Base-by-base conservation (phyloP, 2,113 vertebrate species). In the Caretta caretta region DNA sequence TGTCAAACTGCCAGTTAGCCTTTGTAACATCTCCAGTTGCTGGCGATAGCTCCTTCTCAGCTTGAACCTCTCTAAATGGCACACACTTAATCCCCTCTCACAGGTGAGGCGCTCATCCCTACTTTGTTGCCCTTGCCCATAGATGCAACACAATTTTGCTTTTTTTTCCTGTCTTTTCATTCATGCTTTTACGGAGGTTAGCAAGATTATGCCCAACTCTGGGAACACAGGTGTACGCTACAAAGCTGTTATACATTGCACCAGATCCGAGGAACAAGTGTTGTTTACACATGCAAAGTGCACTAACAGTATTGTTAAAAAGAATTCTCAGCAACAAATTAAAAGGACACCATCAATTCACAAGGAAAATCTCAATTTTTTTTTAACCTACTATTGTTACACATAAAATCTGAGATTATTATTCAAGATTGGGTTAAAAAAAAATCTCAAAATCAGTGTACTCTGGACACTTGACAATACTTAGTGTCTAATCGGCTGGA, bases 361-460 rank as follows among this genome's bases (percentile, higher is more conserved):
- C 87, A 49, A 84, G 20, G 84, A 38, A 86, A 51, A 48, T 29
- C 57, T 85, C 81, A 53, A 82, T 86, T 80, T 79, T 54, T 87
- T 76, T 76, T 88, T 86, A 91, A 91, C 90, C 96, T 85, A 51
- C 56, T 86, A 72, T 0, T 94, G 90, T 90, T 93, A 94, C 91
- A 96, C 95, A 94, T 95, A 95, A 84, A 89, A 78, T 95, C 84
- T 87, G 80, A 89, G 96, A 93, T 94, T 76, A 85, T 72, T 82
- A 7, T 50, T 89, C 62, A 56, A 88, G 92, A 95, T 89, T 90
- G 87, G 80, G 84, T 49, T 46, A 48, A 35, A 87, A 91, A 91
- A 95, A 94, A n/a, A 91, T 84, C 94, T 80, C 54, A 2, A 46
- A 86, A 80, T 84, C 86, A 3, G 88, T 90, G 95, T 89, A 89